phyloP scores from a whole-genome alignment of 2,113 vertebrate species.

The Forbesichthys papilliferus region DNA sequence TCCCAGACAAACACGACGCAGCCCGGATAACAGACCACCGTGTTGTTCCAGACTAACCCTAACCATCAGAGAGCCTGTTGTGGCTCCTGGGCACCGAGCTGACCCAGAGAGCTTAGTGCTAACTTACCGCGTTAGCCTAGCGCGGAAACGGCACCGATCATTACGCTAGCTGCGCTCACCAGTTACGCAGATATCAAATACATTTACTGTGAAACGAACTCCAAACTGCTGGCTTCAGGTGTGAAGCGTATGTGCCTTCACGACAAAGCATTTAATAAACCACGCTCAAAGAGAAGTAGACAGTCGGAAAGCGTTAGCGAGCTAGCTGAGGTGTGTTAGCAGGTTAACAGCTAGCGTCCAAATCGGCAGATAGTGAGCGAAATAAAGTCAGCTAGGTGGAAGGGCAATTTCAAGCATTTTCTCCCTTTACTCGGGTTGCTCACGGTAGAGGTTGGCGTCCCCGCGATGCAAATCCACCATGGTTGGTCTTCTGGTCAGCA shows the following conservation, averaged over 20 bases:
- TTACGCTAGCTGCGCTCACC: constrained; percentile 36
- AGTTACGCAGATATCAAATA: constrained; percentile 29
- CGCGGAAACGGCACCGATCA: constrained; percentile 17
- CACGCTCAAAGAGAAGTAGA: too few species aligned
- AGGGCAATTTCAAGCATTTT: too few species aligned
- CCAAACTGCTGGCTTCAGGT: too few species aligned
- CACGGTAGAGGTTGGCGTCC: not conserved
- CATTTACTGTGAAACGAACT: not conserved
- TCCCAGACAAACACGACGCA: constrained; percentile 51
- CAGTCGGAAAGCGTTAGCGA: not conserved
- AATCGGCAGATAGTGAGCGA: constrained; percentile 2
- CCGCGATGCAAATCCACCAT: constrained; percentile 9
- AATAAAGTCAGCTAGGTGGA: constrained; percentile 32
- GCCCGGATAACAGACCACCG: not conserved
- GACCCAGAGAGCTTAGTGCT: not conserved
- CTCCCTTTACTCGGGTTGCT: not conserved
- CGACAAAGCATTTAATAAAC: too few species aligned
- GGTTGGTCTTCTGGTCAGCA: constrained; percentile 12
- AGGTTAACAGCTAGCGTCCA: not conserved
- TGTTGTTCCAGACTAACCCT: too few species aligned
- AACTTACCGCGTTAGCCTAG: constrained; percentile 19
- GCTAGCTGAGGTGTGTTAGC: not conserved
- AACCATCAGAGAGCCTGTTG: too few species aligned
- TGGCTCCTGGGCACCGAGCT: too few species aligned
- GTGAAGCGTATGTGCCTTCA: too few species aligned